phyloP scores from a whole-genome alignment of 2,888 invertebrate genomes.

The Hirtodrosophila confusa region DNA sequence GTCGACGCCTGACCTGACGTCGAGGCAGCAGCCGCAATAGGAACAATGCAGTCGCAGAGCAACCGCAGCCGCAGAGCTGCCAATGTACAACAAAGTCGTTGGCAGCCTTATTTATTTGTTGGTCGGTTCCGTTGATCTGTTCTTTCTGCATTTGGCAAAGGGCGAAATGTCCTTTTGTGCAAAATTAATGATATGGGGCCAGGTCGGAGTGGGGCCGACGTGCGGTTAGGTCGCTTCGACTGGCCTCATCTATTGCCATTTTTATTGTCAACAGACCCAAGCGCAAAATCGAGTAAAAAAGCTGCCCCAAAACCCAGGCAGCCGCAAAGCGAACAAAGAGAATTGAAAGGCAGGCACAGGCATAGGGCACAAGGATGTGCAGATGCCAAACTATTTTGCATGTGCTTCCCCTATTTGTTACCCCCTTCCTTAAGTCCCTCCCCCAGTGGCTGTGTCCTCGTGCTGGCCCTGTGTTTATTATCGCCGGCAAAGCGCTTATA shows the following conservation, averaged over 20 bases:
- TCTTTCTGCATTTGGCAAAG: slow-evolving; percentile 66
- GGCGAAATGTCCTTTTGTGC: slow-evolving; percentile 63
- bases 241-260: slow-evolving; percentile 68
- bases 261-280: slow-evolving; percentile 69
- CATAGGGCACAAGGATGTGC: slow-evolving; percentile 22
- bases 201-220: slow-evolving; percentile 21
- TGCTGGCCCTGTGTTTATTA: slow-evolving; percentile 58
- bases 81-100: slow-evolving; percentile 69
- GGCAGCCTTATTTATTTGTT: slow-evolving; percentile 69
- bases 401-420: slow-evolving; percentile 39
- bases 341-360: slow-evolving; percentile 60
- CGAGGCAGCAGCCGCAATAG: slow-evolving; percentile 25
- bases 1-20: background rate
- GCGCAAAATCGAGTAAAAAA: slow-evolving; percentile 59
- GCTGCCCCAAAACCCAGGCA: slow-evolving; percentile 52
- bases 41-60: slow-evolving; percentile 30
- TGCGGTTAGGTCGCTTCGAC: slow-evolving; percentile 49
- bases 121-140: slow-evolving; percentile 49
- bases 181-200: slow-evolving; percentile 71
- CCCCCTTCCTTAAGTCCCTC: slow-evolving; percentile 31
- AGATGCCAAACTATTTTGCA: slow-evolving; percentile 68
- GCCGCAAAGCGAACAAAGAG: slow-evolving; percentile 69
- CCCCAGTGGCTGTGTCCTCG: slow-evolving; percentile 35
- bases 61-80: slow-evolving; percentile 48
- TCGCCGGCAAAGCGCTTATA: slow-evolving; percentile 74